These are phyloP conservation scores for Heliopora coerulea DNA, from an alignment of 92 coral and sea anemone species.

Conservation along the genomic window DNA sequence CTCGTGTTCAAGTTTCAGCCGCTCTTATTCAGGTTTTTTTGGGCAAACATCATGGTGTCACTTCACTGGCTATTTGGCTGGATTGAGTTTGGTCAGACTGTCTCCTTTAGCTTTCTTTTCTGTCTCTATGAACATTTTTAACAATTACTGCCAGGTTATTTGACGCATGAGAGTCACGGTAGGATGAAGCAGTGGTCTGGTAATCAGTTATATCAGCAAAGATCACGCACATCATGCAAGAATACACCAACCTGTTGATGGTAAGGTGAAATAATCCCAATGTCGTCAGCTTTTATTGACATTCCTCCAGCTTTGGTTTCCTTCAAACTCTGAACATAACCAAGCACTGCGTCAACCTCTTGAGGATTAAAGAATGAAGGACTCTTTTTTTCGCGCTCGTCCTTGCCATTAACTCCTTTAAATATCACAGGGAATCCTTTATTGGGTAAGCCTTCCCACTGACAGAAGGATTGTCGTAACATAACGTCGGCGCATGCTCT, in stretches of 20 bases:
- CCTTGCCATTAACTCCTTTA: constrained; percentile 65
- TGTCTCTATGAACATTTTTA: too few species aligned
- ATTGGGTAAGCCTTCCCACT: constrained; percentile 64
- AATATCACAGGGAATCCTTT: constrained; percentile 71
- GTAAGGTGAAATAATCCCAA: constrained; percentile 72
- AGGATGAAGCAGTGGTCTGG: too few species aligned
- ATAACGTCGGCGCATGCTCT: constrained; percentile 65
- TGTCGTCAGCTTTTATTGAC: constrained; percentile 52
- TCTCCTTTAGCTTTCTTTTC: too few species aligned
- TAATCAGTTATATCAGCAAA: too few species aligned
- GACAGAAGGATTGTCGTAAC: constrained; percentile 58
- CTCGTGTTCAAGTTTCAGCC: too few species aligned
- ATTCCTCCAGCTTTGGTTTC: constrained; percentile 65
- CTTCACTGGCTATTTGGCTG: too few species aligned
- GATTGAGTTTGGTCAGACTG: too few species aligned
- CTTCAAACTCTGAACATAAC: constrained; percentile 60
- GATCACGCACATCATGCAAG: too few species aligned
- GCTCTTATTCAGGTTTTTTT: too few species aligned
- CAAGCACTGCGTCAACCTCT: constrained; percentile 60
- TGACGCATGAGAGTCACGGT: too few species aligned
- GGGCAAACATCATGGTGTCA: too few species aligned
- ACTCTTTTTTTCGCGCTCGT: constrained; percentile 66
- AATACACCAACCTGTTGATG: constrained; percentile 65
- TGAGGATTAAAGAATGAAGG: constrained; percentile 81
- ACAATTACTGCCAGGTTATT: too few species aligned